A percentile compares a stretch with the other conserved stretches of the same genome.
Conservation (phyloP, 2,888 invertebrate genomes). For the Plebejus anna region DNA sequence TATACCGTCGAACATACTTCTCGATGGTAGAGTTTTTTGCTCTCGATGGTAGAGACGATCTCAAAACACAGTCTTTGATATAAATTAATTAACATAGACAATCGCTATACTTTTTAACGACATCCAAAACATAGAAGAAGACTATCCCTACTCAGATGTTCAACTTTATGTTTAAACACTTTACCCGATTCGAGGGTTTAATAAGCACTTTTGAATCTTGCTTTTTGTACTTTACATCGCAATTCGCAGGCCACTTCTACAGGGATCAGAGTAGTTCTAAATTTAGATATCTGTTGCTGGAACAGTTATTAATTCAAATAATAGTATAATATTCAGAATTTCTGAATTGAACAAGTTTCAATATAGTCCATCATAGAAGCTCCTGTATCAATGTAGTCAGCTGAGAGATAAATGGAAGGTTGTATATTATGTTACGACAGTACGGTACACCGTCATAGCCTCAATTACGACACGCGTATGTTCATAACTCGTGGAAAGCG, state of each 20-base stretch:
- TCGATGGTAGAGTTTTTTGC: neutral
- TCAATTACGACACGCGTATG: slow-evolving; percentile 70
- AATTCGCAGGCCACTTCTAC: too few species aligned
- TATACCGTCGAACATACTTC: neutral
- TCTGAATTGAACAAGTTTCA: neutral
- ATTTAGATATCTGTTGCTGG: too few species aligned
- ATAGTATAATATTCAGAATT: too few species aligned
- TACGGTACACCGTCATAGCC: slow-evolving; percentile 59
- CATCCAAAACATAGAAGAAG: neutral
- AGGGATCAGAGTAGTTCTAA: too few species aligned
- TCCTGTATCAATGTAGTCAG: neutral
- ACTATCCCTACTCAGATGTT: too few species aligned
- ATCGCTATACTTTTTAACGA: too few species aligned
- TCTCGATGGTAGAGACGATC: neutral
- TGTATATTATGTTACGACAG: slow-evolving; percentile 33
- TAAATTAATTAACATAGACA: too few species aligned
- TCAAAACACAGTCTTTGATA: neutral
- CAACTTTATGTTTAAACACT: too few species aligned
- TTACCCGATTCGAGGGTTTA: too few species aligned
- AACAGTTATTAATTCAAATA: too few species aligned
- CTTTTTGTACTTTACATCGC: too few species aligned
- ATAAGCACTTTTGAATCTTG: too few species aligned
- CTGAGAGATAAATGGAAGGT: neutral
- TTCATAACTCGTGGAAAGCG: slow-evolving; percentile 76
- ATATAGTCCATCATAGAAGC: neutral